phyloP scores from a whole-genome alignment of 2,113 vertebrate genomes.

The Chrysochloris asiatica region DNA sequence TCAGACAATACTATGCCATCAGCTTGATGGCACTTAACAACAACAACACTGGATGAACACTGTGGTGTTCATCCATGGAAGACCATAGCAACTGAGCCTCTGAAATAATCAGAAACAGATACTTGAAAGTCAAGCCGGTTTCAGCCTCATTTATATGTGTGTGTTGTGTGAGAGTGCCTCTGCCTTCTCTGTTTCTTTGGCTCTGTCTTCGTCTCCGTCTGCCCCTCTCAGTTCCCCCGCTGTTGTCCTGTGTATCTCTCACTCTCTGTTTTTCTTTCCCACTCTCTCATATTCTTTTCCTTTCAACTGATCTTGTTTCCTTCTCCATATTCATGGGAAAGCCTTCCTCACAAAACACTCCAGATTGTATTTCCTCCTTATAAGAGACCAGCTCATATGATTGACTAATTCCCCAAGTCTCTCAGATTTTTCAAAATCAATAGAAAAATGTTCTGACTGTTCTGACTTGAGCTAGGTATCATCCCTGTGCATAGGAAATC shows the following conservation, averaged over 20 bases:
- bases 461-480: neutral
- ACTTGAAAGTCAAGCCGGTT: neutral
- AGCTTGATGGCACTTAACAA: too few species aligned
- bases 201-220: neutral
- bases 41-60: conserved; percentile 35
- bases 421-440: conserved; percentile 21
- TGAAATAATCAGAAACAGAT: conserved; percentile 31
- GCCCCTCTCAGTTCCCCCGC: neutral
- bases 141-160: neutral
- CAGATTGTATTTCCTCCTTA: neutral
- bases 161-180: neutral
- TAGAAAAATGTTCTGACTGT: neutral
- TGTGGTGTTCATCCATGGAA: conserved; percentile 3
- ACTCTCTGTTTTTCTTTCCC: neutral
- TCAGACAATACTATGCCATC: too few species aligned
- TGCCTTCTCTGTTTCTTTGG: neutral
- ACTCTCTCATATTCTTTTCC: neutral
- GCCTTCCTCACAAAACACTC: neutral
- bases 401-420: neutral
- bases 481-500: neutral
- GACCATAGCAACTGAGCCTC: conserved; percentile 17
- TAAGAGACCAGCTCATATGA: neutral
- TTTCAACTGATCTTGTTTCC: neutral
- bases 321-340: neutral
- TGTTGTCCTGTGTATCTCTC: neutral